phyloP scores from a whole-genome alignment of 2,797 vertebrate species.

The Phrynocephalus guinanensis region DNA sequence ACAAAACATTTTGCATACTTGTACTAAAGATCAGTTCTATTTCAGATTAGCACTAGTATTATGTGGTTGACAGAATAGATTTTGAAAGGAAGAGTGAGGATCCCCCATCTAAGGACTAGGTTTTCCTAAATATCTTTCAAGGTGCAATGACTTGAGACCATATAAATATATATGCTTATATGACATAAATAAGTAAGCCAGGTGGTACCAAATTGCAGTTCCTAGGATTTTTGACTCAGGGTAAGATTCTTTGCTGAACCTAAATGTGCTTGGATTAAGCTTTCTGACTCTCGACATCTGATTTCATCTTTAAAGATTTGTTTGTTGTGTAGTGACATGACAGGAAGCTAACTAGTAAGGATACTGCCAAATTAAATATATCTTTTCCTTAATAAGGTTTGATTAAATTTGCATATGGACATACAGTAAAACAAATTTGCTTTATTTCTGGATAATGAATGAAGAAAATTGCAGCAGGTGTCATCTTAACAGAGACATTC shows the following conservation, averaged over 20 bases:
- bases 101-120: neutral
- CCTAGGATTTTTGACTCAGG: neutral
- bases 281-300: neutral
- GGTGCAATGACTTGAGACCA: neutral
- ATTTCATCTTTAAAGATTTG: neutral
- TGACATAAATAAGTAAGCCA: neutral
- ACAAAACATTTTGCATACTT: no score
- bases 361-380: neutral
- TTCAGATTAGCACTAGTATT: no score
- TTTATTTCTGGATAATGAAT: constrained; percentile 1
- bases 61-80: no score
- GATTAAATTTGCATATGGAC: neutral
- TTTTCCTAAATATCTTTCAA: neutral
- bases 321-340: neutral
- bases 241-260: neutral
- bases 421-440: neutral
- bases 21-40: no score
- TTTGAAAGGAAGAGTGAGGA: no score
- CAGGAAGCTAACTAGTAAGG: neutral
- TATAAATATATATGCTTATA: neutral
- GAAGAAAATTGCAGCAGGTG: neutral
- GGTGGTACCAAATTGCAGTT: neutral
- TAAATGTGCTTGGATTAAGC: neutral
- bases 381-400: neutral
- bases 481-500: neutral